These are phyloP conservation scores for Malurus cyaneus DNA, from an alignment of 2,113 vertebrate genomes.

Conservation along the genomic window DNA sequence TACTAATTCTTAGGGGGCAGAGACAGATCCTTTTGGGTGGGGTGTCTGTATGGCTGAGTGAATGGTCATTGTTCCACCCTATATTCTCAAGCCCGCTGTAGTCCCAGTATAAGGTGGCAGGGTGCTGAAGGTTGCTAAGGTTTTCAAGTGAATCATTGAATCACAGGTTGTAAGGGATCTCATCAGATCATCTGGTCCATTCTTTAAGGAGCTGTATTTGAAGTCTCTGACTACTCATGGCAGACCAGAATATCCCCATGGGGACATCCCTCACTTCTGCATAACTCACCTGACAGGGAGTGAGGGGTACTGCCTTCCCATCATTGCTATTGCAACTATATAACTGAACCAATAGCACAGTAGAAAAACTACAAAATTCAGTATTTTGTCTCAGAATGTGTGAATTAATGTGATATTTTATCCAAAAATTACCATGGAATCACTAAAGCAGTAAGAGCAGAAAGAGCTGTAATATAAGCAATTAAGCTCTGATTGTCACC, in stretches of 20 bases:
- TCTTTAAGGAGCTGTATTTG: background rate
- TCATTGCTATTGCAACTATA: background rate
- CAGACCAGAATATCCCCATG: background rate
- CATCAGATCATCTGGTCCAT: background rate
- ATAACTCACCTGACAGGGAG: background rate
- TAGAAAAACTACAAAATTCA: background rate
- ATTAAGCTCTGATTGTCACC: background rate
- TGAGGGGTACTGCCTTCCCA: background rate
- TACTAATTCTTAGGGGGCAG: background rate
- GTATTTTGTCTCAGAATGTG: background rate
- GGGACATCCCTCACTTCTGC: background rate
- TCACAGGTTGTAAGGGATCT: background rate
- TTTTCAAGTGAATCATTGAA: background rate
- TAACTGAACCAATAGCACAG: background rate
- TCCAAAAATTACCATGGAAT: background rate
- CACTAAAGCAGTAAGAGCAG: background rate
- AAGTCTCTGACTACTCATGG: background rate
- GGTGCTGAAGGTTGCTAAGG: background rate
- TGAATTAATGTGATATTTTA: background rate
- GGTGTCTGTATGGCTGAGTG: background rate
- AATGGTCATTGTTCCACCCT: background rate
- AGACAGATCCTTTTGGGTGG: background rate
- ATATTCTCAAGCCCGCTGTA: background rate
- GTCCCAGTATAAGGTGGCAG: background rate
- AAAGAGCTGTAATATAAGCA: background rate